phyloP scores from a whole-genome alignment of 2,113 vertebrate species.

The Copsychus sechellarum region DNA sequence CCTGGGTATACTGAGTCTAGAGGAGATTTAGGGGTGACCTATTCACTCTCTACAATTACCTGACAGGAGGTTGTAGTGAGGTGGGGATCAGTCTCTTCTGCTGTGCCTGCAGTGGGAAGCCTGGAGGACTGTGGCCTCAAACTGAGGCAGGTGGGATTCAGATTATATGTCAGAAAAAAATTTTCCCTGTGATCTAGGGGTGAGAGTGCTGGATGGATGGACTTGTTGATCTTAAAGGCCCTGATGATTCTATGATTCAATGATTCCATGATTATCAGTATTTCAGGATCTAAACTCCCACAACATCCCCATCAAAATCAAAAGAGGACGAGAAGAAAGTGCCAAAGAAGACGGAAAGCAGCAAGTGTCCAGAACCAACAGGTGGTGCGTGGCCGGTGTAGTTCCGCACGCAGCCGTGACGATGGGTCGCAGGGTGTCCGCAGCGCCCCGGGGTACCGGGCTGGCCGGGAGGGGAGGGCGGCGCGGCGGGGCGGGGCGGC shows the following conservation, averaged over 20 bases:
- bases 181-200: background rate
- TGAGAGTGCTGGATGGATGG: background rate
- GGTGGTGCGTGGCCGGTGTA: accelerated
- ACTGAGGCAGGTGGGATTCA: background rate
- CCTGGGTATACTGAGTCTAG: background rate
- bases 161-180: accelerated
- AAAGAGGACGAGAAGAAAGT: background rate
- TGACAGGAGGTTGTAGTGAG: background rate
- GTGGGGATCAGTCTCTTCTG: background rate
- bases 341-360: background rate
- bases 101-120: background rate
- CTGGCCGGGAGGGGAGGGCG: background rate
- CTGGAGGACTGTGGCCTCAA: background rate
- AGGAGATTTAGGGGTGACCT: background rate
- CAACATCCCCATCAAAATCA: background rate
- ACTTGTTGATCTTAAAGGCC: background rate
- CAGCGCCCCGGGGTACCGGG: background rate
- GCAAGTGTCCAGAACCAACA: background rate
- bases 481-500: background rate
- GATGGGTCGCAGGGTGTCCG: background rate
- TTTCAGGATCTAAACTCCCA: background rate
- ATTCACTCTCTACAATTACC: accelerated
- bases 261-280: background rate
- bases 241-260: background rate
- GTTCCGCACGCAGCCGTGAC: background rate